These are phyloP conservation scores for Barnardius zonarius DNA, from an alignment of 2,113 vertebrate genomes.

Conservation along the genomic window DNA sequence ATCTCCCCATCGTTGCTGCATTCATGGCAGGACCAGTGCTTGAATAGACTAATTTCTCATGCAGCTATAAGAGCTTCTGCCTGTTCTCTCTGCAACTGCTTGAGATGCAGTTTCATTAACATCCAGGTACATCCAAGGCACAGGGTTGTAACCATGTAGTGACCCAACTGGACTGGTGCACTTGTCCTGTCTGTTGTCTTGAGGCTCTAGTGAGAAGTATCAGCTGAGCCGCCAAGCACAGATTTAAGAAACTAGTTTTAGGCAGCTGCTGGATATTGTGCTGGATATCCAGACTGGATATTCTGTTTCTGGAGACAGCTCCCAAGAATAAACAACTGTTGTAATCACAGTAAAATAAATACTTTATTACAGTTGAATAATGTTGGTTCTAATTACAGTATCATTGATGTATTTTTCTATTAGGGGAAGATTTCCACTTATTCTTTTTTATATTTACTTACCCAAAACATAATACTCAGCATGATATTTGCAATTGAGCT, in stretches of 20 bases:
- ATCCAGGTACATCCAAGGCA: background rate
- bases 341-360: conserved; percentile 55
- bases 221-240: background rate
- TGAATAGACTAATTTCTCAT: background rate
- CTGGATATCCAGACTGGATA: background rate
- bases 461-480: conserved; percentile 32
- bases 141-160: background rate
- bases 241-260: background rate
- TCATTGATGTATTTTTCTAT: conserved; percentile 48
- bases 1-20: background rate
- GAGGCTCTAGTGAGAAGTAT: background rate
- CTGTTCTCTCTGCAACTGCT: background rate
- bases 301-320: conserved; percentile 25
- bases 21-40: background rate
- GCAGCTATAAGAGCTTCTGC: background rate
- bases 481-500: conserved; percentile 12
- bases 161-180: background rate
- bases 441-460: conserved; percentile 57
- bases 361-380: conserved; percentile 43
- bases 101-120: background rate
- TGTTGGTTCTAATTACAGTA: conserved; percentile 59
- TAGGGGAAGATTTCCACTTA: conserved; percentile 45
- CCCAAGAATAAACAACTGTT: conserved; percentile 38
- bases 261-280: conserved; percentile 10
- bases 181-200: background rate